Evolutionary conservation across 2,113 vertebrate species (phyloP), one percentile per base, ranked within the genome.

Genomic region (Seriola quinqueradiata): DNA sequence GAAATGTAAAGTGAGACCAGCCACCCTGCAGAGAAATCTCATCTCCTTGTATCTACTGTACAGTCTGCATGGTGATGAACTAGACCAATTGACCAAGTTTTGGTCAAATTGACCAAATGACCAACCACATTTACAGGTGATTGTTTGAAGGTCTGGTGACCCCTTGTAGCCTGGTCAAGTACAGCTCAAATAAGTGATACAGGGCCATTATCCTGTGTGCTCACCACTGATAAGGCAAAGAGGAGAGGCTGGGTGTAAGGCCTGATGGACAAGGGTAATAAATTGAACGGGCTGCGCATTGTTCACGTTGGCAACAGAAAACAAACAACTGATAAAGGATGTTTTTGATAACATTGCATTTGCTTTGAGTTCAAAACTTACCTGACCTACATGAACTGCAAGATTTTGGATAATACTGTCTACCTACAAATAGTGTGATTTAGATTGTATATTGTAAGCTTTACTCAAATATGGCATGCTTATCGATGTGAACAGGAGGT

Each of bases 1-100:
- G 71, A 70, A 75, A 64, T 79, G 40, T 81, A 64, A 77, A 84
- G 63, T 77, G 40, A 59, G 61, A 14, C 25, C 61, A 76, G 21
- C 21, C 38, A 40, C 38, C 28, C 25, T 67, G 52, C 25, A 32
- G 65, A 52, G n/a, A 58, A 54, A 54, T 28, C 70, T 54, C 55
- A 40, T 59, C 19, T 32, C 40, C 57, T 75, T 72, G 2, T 48
- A 3, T 70, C 58, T 61, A 5, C n/a, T 17, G 40, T 19, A 4
- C n/a, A 50, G 5, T 63, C 57, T 67, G 38, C 42, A 52, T 8
- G 16, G 9, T n/a, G n/a, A 75, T 10, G n/a, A n/a, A 28, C 40
- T 13, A 40, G 36, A 73, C 38, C 34, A 63, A 63, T 25, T 54
- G 38, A 38, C 38, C 5, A 8, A 38, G 8, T 8, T n/a, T n/a